A percentile compares a stretch with the other conserved stretches of the same genome.
Evolutionary conservation across 2,797 vertebrate species (phyloP).

Genomic region (Peromyscus attwateri): DNA sequence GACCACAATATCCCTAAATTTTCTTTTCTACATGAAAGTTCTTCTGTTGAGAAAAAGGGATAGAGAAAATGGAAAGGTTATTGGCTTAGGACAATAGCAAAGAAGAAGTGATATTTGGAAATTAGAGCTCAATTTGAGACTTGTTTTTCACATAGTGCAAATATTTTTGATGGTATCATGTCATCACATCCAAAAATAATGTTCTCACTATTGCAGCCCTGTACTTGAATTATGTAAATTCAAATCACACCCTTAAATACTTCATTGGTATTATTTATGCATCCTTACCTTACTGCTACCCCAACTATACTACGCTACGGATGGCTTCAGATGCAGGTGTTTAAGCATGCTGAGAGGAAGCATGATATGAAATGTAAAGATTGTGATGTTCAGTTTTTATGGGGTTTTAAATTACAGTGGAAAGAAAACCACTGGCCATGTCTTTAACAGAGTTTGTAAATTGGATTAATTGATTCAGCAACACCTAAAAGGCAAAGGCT

Average conservation of each 20-base stretch:
- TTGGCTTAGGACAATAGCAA: conserved; percentile 15
- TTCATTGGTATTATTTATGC: neutral
- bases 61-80: conserved; percentile 16
- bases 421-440: neutral
- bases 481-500: neutral
- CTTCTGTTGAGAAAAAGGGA: conserved; percentile 27
- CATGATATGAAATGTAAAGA: neutral
- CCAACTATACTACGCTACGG: neutral
- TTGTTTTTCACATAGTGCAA: conserved; percentile 15
- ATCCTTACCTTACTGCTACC: neutral
- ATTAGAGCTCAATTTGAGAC: neutral
- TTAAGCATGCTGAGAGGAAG: neutral
- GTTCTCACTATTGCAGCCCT: neutral
- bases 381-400: neutral
- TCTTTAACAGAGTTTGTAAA: neutral
- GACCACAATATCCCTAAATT: neutral
- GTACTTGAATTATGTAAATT: neutral
- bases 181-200: neutral
- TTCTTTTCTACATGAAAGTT: neutral
- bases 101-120: conserved; percentile 40
- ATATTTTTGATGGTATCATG: neutral
- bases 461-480: neutral
- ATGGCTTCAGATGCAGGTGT: neutral
- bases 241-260: neutral
- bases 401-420: neutral